A percentile compares a stretch with the other conserved stretches of the same genome.
phyloP scores from a whole-genome alignment of 2,113 vertebrate genomes.

The Bubo scandiacus region DNA sequence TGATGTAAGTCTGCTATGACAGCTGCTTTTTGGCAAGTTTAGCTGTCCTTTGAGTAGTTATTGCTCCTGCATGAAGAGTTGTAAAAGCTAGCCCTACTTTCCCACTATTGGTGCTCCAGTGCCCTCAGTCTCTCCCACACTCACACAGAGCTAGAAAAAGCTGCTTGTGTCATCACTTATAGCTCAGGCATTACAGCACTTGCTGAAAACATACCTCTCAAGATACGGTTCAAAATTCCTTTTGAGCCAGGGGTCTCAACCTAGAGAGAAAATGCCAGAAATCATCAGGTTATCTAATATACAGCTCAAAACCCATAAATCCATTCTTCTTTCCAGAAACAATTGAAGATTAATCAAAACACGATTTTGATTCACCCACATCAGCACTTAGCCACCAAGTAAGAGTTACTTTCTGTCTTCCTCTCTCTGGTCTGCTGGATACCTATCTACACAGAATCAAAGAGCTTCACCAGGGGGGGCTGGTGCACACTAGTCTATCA shows the following conservation, averaged over 20 bases:
- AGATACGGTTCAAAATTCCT: neutral
- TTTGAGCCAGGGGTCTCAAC: neutral
- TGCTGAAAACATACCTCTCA: neutral
- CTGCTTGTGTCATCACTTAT: neutral
- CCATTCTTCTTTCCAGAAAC: neutral
- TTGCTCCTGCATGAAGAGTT: neutral
- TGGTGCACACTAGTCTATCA: fast-evolving
- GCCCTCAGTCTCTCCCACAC: neutral
- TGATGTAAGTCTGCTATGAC: neutral
- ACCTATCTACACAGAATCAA: neutral
- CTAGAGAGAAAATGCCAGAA: neutral
- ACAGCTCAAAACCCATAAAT: neutral
- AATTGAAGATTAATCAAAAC: neutral
- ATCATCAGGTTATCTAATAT: neutral
- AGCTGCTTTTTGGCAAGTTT: neutral
- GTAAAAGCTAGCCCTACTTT: neutral
- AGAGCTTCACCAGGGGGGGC: neutral
- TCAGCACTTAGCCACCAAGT: neutral
- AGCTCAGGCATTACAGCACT: neutral
- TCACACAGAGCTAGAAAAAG: neutral
- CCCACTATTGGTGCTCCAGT: neutral
- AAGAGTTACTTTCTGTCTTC: neutral
- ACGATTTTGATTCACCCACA: neutral
- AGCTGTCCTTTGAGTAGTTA: neutral
- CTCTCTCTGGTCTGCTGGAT: neutral